Evolutionary conservation across 2,888 invertebrate species (phyloP), one percentile per base, ranked within the genome.

Genomic region (Xanthorhoe designata): DNA sequence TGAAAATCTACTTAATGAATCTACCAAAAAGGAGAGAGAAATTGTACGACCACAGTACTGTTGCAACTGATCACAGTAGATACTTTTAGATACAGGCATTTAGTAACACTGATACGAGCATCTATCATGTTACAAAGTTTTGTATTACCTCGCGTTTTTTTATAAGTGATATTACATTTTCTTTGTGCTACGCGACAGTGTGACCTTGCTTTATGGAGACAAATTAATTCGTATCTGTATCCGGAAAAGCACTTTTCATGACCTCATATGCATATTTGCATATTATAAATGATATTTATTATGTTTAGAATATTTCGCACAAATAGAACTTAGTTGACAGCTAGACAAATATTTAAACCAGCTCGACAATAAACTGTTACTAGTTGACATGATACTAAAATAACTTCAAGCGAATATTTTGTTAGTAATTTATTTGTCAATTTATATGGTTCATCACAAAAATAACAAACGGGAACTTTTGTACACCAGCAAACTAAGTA

Each of bases 161-260:
- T 24, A 24, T 24, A 24, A 24, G 4, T 24, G 24, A 24, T 1
- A 24, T 24, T 24, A 3, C 5, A 24, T 24, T 24, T 15, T 35
- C 53, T 32, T 13, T 0, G 38, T 29, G 56, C 24, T 53, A 54
- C 76, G 59, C 17, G 4, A 64, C 81, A 68, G 83, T 90, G 85
- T 86, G 61, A 84, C 53, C 75, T 79, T 55, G 67, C 78, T 79
- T 83, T 88, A 89, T 89, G 88, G 83, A 89, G 86, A 90, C 61
- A 53, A 67, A 90, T 91, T 90, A 89, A 91, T 89, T 90, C 86
- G 81, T 85, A 87, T 83, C 82, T 83, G 90, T 88, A 92, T 87
- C 88, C 73, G 89, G 89, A 90, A 91, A 91, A 91, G 91, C 92
- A 91, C 91, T 92, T 90, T 89, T 88, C 90, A 87, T 85, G 81